These are phyloP conservation scores for Cantharis rustica DNA, from an alignment of 2,888 invertebrate genomes.

Conservation along the genomic window DNA sequence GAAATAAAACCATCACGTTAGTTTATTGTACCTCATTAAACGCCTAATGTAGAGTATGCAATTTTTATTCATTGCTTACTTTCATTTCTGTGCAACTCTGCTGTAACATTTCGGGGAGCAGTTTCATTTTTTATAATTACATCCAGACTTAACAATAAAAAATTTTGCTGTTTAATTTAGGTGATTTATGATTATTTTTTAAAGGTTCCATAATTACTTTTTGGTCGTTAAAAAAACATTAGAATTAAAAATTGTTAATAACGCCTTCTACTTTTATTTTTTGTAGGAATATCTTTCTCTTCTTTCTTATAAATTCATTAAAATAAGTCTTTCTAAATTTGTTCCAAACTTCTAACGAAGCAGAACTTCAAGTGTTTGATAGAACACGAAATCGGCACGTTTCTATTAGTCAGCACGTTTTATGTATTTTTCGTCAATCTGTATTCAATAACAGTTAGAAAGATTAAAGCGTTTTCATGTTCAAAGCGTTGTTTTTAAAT, in stretches of 20 bases:
- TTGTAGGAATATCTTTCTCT: neutral
- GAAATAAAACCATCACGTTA: neutral
- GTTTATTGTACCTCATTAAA: slow-evolving; percentile 4
- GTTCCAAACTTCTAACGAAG: neutral
- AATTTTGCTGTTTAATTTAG: neutral
- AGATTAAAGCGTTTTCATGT: neutral
- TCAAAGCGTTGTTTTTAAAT: neutral
- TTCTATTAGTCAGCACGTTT: slow-evolving; percentile 4
- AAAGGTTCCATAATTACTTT: neutral
- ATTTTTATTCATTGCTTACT: slow-evolving; percentile 12
- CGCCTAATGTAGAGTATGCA: slow-evolving; percentile 4
- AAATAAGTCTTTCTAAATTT: neutral
- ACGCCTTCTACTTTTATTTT: neutral
- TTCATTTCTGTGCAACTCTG: neutral
- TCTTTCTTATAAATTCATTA: neutral
- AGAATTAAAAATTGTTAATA: neutral
- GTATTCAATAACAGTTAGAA: neutral
- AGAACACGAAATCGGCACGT: neutral
- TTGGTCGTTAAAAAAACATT: slow-evolving; percentile 1
- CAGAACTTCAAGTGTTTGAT: neutral
- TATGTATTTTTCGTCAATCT: neutral
- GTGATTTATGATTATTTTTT: neutral
- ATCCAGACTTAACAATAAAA: neutral
- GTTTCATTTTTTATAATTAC: slow-evolving; percentile 9
- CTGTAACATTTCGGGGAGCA: neutral